Evolutionary conservation across 2,888 invertebrate species (phyloP).

Genomic region (Lepidochitona cinerea): DNA sequence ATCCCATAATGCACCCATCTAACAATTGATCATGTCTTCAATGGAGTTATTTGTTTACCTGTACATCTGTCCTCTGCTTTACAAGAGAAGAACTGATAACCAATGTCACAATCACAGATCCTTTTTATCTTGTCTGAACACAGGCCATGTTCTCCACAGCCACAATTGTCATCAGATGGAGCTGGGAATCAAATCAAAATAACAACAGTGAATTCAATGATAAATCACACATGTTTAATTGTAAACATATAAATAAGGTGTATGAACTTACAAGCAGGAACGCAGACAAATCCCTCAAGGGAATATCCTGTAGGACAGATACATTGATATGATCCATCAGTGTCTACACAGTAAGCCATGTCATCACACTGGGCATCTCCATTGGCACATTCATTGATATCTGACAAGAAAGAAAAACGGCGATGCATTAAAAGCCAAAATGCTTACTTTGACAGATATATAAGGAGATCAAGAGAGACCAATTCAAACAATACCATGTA

Average conservation of each 20-base stretch:
- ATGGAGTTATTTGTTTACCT: no score
- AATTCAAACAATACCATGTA: no score
- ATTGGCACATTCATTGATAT: conserved; percentile 20
- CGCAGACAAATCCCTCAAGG: conserved; percentile 11
- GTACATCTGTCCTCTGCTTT: neutral
- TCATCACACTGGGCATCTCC: conserved; percentile 8
- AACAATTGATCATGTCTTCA: no score
- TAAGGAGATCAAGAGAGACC: no score
- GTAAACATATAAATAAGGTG: no score
- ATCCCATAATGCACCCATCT: no score
- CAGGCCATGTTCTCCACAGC: neutral
- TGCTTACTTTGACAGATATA: no score
- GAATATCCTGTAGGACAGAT: conserved; percentile 14
- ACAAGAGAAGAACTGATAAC: neutral
- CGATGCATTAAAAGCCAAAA: no score
- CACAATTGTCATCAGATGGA: neutral
- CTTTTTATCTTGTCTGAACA: neutral
- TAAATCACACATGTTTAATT: no score
- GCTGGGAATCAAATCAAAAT: no score
- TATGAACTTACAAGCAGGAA: neutral
- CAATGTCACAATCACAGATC: neutral
- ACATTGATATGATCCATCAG: conserved; percentile 13
- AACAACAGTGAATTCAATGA: no score
- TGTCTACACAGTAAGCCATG: conserved; percentile 15
- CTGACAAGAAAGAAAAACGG: no score